A percentile compares a stretch with the other conserved stretches of the same genome.
Conservation (phyloP, 1,140 invertebrate species). For the Caerostris darwini region DNA sequence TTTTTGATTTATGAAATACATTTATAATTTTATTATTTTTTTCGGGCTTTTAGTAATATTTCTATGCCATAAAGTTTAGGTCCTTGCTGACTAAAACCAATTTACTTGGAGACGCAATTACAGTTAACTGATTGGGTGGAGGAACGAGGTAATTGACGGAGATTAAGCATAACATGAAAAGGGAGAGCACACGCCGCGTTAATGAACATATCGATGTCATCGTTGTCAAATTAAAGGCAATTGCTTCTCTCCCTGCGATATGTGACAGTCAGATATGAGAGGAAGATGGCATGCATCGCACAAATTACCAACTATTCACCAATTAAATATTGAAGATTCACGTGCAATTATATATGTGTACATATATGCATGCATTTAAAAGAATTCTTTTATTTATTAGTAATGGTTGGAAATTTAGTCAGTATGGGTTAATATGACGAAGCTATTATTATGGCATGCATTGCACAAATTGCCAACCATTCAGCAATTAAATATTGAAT, state of each 20-base stretch:
- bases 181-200: background rate
- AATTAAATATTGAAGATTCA: background rate
- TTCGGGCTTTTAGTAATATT: no score
- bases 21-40: no score
- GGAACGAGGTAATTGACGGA: background rate
- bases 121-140: background rate
- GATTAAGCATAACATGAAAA: conserved; percentile 17
- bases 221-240: background rate
- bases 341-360: background rate
- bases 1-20: no score
- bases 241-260: background rate
- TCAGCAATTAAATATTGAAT: background rate
- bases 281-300: background rate
- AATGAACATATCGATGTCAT: conserved; percentile 27
- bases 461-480: background rate
- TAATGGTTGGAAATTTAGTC: no score
- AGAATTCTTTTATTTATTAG: no score
- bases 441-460: background rate
- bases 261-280: background rate
- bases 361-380: no score
- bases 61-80: background rate
- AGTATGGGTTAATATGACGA: no score
- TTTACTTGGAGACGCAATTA: background rate
- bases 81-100: background rate
- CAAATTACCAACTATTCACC: background rate